Conservation (phyloP, 2,113 vertebrate species). For the human region GRCh38 chr4:130030001-130030500, state of each 20-base stretch:
- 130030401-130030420: not conserved
- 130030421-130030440: not conserved
- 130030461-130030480: not conserved
- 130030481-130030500: not conserved
- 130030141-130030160: not conserved
- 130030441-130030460: not conserved
- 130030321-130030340: not conserved
- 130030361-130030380: not conserved
- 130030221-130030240: not conserved
- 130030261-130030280: slow-evolving; percentile 38
- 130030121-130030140: slow-evolving; percentile 37
- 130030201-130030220: slow-evolving; percentile 43
- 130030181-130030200: slow-evolving; percentile 45
- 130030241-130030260: not conserved
- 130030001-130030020: not conserved
- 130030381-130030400: not conserved
- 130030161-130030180: slow-evolving; percentile 30
- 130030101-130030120: slow-evolving; percentile 52
- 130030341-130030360: not conserved
- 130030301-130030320: not conserved
- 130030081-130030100: slow-evolving; percentile 56
- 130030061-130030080: not conserved
- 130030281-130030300: slow-evolving; percentile 46
- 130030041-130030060: not conserved
- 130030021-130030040: not conserved